phyloP scores from a whole-genome alignment of 2,888 invertebrate species.

The Apotomis betuletana region DNA sequence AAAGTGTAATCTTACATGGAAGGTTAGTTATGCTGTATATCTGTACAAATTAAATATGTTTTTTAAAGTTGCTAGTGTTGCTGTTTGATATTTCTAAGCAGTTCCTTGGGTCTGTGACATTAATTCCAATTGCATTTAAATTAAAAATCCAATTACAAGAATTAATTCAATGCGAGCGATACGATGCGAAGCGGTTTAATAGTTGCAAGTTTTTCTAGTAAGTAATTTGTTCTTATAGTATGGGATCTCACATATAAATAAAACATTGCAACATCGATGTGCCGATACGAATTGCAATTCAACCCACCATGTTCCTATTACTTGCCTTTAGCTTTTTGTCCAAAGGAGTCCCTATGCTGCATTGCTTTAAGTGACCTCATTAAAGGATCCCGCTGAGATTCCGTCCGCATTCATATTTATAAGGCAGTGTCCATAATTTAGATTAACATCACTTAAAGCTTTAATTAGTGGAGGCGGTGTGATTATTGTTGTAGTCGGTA shows the following conservation, averaged over 20 bases:
- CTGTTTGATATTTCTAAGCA: too few species aligned
- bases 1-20: not conserved
- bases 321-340: slow-evolving; percentile 10
- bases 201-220: slow-evolving; percentile 12
- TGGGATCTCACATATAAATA: slow-evolving; percentile 1
- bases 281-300: slow-evolving; percentile 2
- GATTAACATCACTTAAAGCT: slow-evolving; percentile 48
- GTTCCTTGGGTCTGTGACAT: not conserved
- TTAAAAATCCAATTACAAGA: not conserved
- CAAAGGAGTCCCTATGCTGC: slow-evolving; percentile 2
- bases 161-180: slow-evolving; percentile 1
- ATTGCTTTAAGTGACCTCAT: slow-evolving; percentile 26
- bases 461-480: slow-evolving; percentile 64
- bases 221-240: not conserved
- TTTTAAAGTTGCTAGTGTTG: too few species aligned
- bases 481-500: slow-evolving; percentile 67
- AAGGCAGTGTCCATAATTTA: slow-evolving; percentile 44
- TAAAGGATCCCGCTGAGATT: slow-evolving; percentile 29
- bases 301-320: not conserved
- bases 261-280: slow-evolving; percentile 9
- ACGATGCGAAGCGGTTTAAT: not conserved
- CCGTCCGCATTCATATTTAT: slow-evolving; percentile 39
- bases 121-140: not conserved
- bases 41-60: too few species aligned
- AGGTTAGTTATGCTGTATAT: too few species aligned